Base-by-base conservation (phyloP, 2,888 invertebrate genomes). In the Odontothrips loti region DNA sequence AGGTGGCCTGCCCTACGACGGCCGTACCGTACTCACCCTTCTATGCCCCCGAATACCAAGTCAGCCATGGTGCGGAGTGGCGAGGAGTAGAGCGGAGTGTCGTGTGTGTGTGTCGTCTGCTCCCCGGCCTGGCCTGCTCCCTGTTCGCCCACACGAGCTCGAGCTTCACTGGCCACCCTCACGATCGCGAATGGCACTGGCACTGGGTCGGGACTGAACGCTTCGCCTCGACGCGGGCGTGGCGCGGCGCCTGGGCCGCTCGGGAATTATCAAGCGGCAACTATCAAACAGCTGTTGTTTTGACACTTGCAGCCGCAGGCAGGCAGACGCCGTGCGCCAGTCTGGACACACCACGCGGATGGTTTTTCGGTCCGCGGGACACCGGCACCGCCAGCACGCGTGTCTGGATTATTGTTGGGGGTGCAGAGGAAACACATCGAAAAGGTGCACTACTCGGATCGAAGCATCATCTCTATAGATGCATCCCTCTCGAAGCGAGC, bases 21-120 rank as follows among this genome's bases (percentile, higher is more conserved):
- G 34, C 34, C 3, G 20, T 51, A 84, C 34, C 3, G 20, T 51
- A 84, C 85, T 84, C 84, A 86, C 86, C 86, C 86, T 84, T 86
- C 86, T 29, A 86, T 85, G 78, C 86, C 86, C 63, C 86, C 86
- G 47, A 85, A 84, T 58, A 85, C 82, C 29, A 83, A 80, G 29
- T 83, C 82, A 34, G 82, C 79, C 82, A 84, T 83, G 27, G 15
- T 82, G 51, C n/a, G 43, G 11, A 20, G 51, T 68, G 68, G 27
- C 68, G 68, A 6, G n/a, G n/a, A n/a, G n/a, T n/a, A n/a, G n/a
- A n/a, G 68, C 68, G 68, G 27, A 12, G 23, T 23, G 68, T 23
- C 23, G n/a, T 68, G 51, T 51, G 20, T 58, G 58, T 58, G 58
- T 58, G 20, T n/a, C 20, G 58, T 58, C 58, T n/a, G 34, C 34